Conservation (phyloP, 2,113 vertebrate genomes). For the Tenrec ecaudatus region DNA sequence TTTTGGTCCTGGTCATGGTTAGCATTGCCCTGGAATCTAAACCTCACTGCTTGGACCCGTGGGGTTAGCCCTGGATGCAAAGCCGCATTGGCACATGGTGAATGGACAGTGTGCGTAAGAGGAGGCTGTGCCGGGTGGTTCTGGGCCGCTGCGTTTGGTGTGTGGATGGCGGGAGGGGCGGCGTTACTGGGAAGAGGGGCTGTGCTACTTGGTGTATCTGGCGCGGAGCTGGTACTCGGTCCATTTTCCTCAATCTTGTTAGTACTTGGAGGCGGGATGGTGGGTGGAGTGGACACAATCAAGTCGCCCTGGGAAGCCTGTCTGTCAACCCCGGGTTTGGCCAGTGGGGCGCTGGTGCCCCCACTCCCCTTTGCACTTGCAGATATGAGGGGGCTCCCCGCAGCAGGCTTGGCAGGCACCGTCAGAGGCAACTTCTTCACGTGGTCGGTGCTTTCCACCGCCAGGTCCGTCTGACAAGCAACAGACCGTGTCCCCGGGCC, state of each 20-base stretch:
- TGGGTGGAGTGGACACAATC: conserved; percentile 78
- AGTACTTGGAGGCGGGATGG: conserved; percentile 78
- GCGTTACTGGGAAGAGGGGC: conserved; percentile 72
- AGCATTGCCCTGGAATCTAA: conserved; percentile 94
- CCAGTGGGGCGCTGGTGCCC: conserved; percentile 76
- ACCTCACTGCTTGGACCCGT: conserved; percentile 95
- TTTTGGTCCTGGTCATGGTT: conserved; percentile 96
- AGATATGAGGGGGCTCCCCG: conserved; percentile 88
- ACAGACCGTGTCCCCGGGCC: conserved; percentile 87
- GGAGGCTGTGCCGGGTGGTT: conserved; percentile 75
- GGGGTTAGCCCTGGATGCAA: conserved; percentile 93
- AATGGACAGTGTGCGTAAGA: conserved; percentile 86
- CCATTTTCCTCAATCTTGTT: conserved; percentile 92
- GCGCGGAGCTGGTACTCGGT: conserved; percentile 84
- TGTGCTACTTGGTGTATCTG: conserved; percentile 82
- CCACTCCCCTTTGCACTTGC: conserved; percentile 89
- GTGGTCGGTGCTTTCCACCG: conserved; percentile 85
- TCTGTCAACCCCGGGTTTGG: conserved; percentile 86
- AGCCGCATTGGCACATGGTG: conserved; percentile 84
- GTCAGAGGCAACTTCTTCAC: conserved; percentile 92
- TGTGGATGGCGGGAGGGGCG: conserved; percentile 72
- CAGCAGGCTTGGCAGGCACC: conserved; percentile 91
- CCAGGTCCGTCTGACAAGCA: conserved; percentile 93
- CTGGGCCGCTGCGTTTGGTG: conserved; percentile 79
- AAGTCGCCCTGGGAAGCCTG: conserved; percentile 90